Evolutionary conservation across 1,140 invertebrate species (phyloP).

Genomic region (Dreissena rostriformis): DNA sequence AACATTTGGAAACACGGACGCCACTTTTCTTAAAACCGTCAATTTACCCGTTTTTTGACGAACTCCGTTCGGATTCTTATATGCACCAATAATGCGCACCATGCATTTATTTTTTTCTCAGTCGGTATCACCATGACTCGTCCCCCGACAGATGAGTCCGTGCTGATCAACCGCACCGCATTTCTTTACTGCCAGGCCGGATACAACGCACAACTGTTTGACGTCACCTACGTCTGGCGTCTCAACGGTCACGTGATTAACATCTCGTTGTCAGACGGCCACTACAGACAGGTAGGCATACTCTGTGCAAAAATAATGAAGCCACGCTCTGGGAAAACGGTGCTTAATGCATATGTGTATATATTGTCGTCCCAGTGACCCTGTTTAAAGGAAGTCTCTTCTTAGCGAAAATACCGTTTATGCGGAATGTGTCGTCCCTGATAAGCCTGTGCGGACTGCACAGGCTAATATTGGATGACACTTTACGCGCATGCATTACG

Average conservation of each 20-base stretch:
- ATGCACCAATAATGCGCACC: too few relatives aligned
- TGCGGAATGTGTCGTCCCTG: too few relatives aligned
- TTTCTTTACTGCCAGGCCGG: conserved; percentile 65
- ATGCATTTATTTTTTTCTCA: conserved; percentile 52
- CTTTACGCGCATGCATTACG: too few relatives aligned
- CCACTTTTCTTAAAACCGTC: too few relatives aligned
- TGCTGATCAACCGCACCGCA: conserved; percentile 86
- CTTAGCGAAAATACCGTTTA: too few relatives aligned
- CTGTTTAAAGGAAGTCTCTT: background rate
- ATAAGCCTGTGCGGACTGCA: too few relatives aligned
- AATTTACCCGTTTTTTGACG: too few relatives aligned
- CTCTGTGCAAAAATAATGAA: background rate
- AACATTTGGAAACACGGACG: too few relatives aligned
- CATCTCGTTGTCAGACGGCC: conserved; percentile 33
- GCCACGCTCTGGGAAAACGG: too few relatives aligned
- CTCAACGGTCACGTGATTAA: conserved; percentile 69
- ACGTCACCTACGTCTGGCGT: conserved; percentile 67
- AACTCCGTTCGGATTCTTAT: too few relatives aligned
- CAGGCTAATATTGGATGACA: too few relatives aligned
- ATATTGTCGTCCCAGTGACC: background rate
- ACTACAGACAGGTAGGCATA: conserved; percentile 57
- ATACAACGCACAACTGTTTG: conserved; percentile 51
- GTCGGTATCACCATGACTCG: conserved; percentile 57
- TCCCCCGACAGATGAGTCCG: conserved; percentile 89
- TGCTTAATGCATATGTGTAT: too few relatives aligned